phyloP scores from a whole-genome alignment of 2,888 invertebrate species.

The Drosophila macrospina region DNA sequence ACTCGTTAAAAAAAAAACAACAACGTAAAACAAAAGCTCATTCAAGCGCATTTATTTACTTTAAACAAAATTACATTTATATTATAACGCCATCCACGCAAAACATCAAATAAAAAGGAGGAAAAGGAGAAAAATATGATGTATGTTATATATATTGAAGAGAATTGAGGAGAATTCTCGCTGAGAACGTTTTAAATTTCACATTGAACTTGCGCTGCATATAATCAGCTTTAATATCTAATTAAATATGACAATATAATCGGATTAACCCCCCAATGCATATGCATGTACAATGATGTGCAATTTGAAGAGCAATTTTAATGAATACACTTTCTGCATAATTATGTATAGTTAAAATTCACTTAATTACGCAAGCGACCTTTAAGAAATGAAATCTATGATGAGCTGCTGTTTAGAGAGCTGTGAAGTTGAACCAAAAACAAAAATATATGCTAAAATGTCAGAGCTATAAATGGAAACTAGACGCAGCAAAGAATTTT shows the following conservation, averaged over 20 bases:
- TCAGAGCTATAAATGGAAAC: conserved; percentile 49
- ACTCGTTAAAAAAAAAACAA: conserved; percentile 8
- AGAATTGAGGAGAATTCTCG: neutral
- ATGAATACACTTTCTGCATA: conserved; percentile 20
- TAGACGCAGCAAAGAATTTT: conserved; percentile 42
- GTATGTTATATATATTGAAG: neutral
- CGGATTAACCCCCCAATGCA: conserved; percentile 30
- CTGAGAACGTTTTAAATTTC: conserved; percentile 3
- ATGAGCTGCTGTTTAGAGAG: neutral
- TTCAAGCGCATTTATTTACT: conserved; percentile 28
- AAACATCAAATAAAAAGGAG: neutral
- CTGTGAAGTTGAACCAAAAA: conserved; percentile 6
- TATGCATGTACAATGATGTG: neutral
- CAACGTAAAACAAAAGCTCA: conserved; percentile 13
- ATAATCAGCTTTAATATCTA: conserved; percentile 34
- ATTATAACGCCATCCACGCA: conserved; percentile 2
- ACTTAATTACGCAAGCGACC: conserved; percentile 23
- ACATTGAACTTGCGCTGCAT: conserved; percentile 9
- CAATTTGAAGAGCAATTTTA: conserved; percentile 14
- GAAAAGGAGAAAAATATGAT: neutral
- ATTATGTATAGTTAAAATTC: conserved; percentile 28
- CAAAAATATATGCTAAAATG: conserved; percentile 12
- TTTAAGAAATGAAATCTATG: conserved; percentile 8
- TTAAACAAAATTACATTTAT: conserved; percentile 27
- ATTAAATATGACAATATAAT: conserved; percentile 48